Base-by-base conservation (phyloP, 2,113 vertebrate genomes). In the Anser cygnoides region DNA sequence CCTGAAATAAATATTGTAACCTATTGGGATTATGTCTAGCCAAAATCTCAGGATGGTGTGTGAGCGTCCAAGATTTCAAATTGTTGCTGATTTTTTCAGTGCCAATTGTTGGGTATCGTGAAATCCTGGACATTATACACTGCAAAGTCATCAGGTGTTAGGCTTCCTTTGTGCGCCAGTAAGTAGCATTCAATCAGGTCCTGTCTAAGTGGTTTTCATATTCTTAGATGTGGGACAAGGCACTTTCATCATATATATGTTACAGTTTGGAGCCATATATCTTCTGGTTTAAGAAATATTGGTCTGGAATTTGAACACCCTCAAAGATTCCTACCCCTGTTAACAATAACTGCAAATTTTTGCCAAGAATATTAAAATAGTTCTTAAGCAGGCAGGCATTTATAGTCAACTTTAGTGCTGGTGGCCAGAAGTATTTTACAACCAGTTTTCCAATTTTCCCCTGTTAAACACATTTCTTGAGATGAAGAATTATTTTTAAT, bases 311-410 rank as follows among this genome's bases (percentile, higher is more conserved):
- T 66, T 77, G 78, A 87, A 44, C 63, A 62, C 2, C 62, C 49
- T 94, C 78, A 63, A 80, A 95, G 43, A 19, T 91, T 92, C 37
- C 44, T 80, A 50, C 23, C 8, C 26, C 62, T 70, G 11, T 81
- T 87, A 92, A 82, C 67, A 93, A 81, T 85, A 95, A 58, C 31
- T 88, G 59, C 15, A 74, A 90, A 54, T 77, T 70, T 87, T 95
- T 95, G 13, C 54, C 44, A 49, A 83, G 87, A 77, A 62, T 67
- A 74, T 67, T 87, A 67, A 89, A 91, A 85, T 20, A 70, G 3
- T 66, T 92, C 73, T 87, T 81, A 76, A 82, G 55, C 61, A 72
- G 80, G 39, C 57, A 63, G 70, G 39, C 62, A 87, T 84, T 95
- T 95, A 75, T 65, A 87, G 73, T 68, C 39, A 75, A 12, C 43